These are phyloP conservation scores for Phenganax marumi DNA, from an alignment of 92 coral and sea anemone genomes.

Conservation along the genomic window DNA sequence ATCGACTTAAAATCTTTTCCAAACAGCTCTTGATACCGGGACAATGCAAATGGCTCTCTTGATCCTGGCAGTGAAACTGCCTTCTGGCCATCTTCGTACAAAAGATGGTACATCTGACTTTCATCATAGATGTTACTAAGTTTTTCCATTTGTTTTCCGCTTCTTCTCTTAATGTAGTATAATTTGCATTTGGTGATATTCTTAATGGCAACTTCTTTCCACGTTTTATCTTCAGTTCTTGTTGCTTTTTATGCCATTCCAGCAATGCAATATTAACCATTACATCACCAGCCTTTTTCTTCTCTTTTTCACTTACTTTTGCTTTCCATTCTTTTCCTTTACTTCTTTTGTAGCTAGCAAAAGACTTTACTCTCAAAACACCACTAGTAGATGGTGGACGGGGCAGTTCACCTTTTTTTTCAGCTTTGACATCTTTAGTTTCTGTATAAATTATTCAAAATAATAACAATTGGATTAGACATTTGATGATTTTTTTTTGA, in stretches of 20 bases:
- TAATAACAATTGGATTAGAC: conserved; percentile 38
- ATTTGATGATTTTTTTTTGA: conserved; percentile 37
- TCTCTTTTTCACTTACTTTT: not conserved
- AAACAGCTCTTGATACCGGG: not conserved
- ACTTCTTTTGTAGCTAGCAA: not conserved
- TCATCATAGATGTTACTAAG: too few species aligned
- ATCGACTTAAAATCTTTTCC: conserved; percentile 3
- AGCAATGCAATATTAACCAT: not conserved
- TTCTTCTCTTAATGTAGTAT: too few species aligned
- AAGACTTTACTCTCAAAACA: not conserved
- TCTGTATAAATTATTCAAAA: conserved; percentile 5
- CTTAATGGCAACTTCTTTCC: not conserved
- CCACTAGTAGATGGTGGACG: not conserved
- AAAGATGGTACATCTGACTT: too few species aligned
- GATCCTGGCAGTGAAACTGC: conserved; percentile 2
- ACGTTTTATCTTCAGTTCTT: not conserved
- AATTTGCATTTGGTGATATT: not conserved
- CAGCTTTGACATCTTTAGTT: not conserved
- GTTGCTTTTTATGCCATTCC: not conserved
- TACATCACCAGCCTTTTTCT: not conserved
- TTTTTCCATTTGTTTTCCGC: too few species aligned
- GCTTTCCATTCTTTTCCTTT: conserved; percentile 1
- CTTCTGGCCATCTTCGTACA: conserved; percentile 12
- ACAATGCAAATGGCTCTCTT: not conserved
- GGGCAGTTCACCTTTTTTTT: not conserved